These are phyloP conservation scores for Serilophus lunatus DNA, from an alignment of 2,113 vertebrate genomes.

Conservation along the genomic window DNA sequence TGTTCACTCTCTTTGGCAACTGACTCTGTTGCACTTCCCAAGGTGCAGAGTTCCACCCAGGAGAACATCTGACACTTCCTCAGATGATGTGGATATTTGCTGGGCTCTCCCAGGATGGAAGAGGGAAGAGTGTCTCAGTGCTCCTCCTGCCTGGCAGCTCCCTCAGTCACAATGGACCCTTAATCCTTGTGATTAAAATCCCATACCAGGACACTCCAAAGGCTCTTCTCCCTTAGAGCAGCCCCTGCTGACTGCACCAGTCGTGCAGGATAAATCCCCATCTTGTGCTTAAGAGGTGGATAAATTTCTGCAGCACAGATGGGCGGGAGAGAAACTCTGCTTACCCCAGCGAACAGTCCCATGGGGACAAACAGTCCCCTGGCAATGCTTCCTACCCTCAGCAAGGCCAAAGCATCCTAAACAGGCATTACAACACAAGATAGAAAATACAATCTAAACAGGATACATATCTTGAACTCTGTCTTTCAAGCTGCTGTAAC, in stretches of 20 bases:
- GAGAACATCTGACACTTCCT: fast-evolving
- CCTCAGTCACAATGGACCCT: neutral
- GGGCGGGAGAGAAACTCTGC: neutral
- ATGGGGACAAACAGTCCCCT: fast-evolving
- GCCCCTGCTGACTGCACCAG: neutral
- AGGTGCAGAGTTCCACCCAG: neutral
- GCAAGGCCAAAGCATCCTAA: neutral
- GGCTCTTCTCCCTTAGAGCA: neutral
- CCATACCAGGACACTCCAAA: too few relatives aligned
- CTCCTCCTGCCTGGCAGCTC: neutral
- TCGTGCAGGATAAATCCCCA: neutral
- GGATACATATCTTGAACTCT: neutral
- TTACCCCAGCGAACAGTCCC: neutral
- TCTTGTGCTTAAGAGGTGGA: neutral
- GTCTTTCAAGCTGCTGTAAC: neutral
- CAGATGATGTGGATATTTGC: fast-evolving
- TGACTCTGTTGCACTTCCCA: fast-evolving
- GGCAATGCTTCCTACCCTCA: neutral
- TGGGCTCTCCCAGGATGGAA: neutral
- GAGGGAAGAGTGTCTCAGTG: neutral
- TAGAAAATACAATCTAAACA: neutral
- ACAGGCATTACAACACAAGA: neutral
- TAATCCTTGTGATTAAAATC: neutral
- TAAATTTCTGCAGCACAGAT: neutral
- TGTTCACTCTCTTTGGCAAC: fast-evolving